These are phyloP conservation scores for Lithophane leautieri DNA, from an alignment of 2,888 invertebrate genomes.

Conservation along the genomic window DNA sequence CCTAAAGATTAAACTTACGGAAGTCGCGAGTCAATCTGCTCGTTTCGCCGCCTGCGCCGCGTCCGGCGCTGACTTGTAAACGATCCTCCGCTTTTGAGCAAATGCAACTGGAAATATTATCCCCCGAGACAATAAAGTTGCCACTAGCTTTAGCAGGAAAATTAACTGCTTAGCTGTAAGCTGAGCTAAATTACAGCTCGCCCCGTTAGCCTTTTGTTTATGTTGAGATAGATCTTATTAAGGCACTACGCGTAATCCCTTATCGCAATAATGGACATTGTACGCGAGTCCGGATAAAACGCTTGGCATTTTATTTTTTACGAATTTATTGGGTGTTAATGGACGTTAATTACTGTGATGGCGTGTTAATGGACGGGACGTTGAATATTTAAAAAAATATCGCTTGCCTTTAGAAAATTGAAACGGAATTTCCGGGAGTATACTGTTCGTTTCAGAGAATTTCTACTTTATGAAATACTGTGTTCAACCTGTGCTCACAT, in stretches of 20 bases:
- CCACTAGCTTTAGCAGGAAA: slow-evolving; percentile 66
- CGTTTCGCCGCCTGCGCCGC: slow-evolving; percentile 69
- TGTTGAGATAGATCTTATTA: slow-evolving; percentile 63
- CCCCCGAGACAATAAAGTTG: slow-evolving; percentile 68
- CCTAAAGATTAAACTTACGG: slow-evolving; percentile 71
- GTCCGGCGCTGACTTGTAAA: slow-evolving; percentile 69
- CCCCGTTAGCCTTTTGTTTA: slow-evolving; percentile 62
- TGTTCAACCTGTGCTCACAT: neutral
- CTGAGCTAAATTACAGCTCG: slow-evolving; percentile 60
- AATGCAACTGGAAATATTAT: slow-evolving; percentile 68
- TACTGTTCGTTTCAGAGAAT: slow-evolving; percentile 1
- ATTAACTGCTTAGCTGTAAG: slow-evolving; percentile 69
- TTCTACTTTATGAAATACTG: slow-evolving; percentile 6
- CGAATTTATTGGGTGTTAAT: slow-evolving; percentile 54
- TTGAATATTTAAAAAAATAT: slow-evolving; percentile 36
- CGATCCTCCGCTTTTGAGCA: slow-evolving; percentile 66
- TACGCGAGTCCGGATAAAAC: slow-evolving; percentile 32
- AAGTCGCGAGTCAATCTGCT: slow-evolving; percentile 74
- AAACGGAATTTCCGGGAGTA: neutral
- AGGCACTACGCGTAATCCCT: slow-evolving; percentile 46
- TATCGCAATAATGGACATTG: slow-evolving; percentile 35
- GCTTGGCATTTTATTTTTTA: slow-evolving; percentile 45
- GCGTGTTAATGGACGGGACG: slow-evolving; percentile 39
- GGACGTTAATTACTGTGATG: slow-evolving; percentile 48
- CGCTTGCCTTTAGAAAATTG: neutral